These are phyloP conservation scores for Ailurus styani DNA, from an alignment of 2,113 vertebrate species.

Conservation along the genomic window DNA sequence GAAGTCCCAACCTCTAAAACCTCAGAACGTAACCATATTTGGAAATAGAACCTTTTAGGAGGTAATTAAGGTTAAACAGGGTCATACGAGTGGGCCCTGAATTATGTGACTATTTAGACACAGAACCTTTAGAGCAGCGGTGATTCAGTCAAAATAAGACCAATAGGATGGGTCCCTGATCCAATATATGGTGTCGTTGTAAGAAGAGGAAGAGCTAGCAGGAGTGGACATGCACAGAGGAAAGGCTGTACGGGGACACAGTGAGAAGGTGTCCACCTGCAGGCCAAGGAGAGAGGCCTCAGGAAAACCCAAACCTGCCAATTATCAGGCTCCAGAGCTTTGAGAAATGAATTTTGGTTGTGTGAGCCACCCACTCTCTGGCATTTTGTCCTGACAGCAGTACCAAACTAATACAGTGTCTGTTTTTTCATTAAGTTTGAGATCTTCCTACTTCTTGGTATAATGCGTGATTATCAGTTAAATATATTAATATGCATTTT, in stretches of 20 bases:
- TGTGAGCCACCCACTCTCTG: background rate
- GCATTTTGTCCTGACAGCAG: background rate
- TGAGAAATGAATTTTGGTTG: background rate
- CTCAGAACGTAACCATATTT: background rate
- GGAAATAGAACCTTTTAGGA: background rate
- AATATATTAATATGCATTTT: background rate
- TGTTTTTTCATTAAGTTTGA: background rate
- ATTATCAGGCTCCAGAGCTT: background rate
- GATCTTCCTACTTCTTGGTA: background rate
- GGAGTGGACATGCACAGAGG: background rate
- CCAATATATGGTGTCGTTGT: background rate
- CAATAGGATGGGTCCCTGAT: background rate
- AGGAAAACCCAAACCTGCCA: background rate
- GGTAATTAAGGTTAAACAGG: background rate
- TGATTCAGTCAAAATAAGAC: background rate
- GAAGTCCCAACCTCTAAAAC: background rate
- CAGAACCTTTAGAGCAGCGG: background rate
- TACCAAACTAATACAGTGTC: background rate
- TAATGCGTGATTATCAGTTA: background rate
- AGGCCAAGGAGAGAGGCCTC: background rate
- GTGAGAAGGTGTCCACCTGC: background rate
- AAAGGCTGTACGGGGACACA: background rate
- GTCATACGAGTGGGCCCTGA: background rate
- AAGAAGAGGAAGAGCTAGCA: background rate
- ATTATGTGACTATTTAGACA: background rate